Conservation (phyloP, 2,113 vertebrate genomes). For the Carassius gibelio region DNA sequence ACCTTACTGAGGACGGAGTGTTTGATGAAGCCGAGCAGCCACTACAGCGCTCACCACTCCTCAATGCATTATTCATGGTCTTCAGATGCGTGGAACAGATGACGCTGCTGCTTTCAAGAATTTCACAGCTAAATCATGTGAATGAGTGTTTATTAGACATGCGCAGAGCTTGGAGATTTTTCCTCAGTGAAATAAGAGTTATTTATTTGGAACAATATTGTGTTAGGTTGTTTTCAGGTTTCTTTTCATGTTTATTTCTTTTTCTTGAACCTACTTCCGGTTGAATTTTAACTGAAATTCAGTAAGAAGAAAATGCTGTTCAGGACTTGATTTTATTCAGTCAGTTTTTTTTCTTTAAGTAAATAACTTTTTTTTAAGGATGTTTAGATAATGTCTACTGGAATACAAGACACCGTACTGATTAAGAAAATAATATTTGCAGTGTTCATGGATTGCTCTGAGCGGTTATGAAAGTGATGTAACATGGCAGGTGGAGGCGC, state of each 20-base stretch:
- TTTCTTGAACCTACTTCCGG: neutral
- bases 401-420: neutral
- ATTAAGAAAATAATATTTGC: neutral
- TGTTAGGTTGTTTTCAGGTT: neutral
- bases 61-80: conserved; percentile 55
- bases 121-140: conserved; percentile 27
- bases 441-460: neutral
- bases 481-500: conserved; percentile 42
- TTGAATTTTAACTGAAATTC: neutral
- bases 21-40: conserved; percentile 55
- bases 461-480: conserved; percentile 31
- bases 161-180: neutral
- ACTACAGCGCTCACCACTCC: conserved; percentile 44
- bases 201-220: neutral
- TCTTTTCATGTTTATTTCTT: neutral
- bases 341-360: neutral
- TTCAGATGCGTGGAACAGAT: conserved; percentile 38
- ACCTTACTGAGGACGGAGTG: conserved; percentile 54
- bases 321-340: too few relatives aligned
- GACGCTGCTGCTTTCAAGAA: conserved; percentile 41
- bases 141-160: neutral
- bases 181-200: neutral
- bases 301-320: too few relatives aligned
- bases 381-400: neutral
- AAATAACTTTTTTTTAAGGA: neutral